A percentile compares a stretch with the other conserved stretches of the same genome.
Conservation (phyloP, 2,797 vertebrate species). For the Menidia menidia region DNA sequence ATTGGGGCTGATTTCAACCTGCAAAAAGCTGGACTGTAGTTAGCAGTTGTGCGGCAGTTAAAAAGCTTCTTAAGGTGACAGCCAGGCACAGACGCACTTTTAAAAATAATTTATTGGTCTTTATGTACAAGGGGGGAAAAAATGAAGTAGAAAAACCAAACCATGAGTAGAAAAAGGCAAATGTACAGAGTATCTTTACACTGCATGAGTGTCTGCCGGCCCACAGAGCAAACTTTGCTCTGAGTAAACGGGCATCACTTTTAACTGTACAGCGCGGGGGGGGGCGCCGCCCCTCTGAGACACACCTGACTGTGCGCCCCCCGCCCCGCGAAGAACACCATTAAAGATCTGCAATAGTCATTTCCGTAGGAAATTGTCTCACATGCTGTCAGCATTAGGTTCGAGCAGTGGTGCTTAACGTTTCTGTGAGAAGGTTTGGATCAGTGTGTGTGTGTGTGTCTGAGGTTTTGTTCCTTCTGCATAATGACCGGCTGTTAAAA, state of each 20-base stretch:
- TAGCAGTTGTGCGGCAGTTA: slow-evolving; percentile 62
- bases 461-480: slow-evolving; percentile 37
- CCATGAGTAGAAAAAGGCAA: slow-evolving; percentile 81
- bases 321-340: slow-evolving; percentile 28
- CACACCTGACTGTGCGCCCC: slow-evolving; percentile 8
- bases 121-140: slow-evolving; percentile 80
- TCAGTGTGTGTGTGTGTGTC: neutral
- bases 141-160: slow-evolving; percentile 80
- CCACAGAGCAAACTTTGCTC: slow-evolving; percentile 38
- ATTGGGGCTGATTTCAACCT: slow-evolving; percentile 59
- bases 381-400: slow-evolving; percentile 47
- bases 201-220: slow-evolving; percentile 72
- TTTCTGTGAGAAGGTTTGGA: slow-evolving; percentile 21
- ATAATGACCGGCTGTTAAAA: slow-evolving; percentile 40
- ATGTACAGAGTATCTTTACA: slow-evolving; percentile 83
- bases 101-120: slow-evolving; percentile 89
- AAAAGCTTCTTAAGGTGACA: slow-evolving; percentile 45
- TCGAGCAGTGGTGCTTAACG: slow-evolving; percentile 36
- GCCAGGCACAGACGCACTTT: slow-evolving; percentile 48
- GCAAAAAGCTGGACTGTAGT: slow-evolving; percentile 72
- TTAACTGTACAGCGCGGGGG: slow-evolving; percentile 65
- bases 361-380: slow-evolving; percentile 74
- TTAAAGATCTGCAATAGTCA: slow-evolving; percentile 58
- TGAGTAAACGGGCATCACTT: slow-evolving; percentile 54
- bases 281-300: slow-evolving; percentile 26